phyloP scores from a whole-genome alignment of 2,113 vertebrate species.

The Forbesichthys papilliferus region DNA sequence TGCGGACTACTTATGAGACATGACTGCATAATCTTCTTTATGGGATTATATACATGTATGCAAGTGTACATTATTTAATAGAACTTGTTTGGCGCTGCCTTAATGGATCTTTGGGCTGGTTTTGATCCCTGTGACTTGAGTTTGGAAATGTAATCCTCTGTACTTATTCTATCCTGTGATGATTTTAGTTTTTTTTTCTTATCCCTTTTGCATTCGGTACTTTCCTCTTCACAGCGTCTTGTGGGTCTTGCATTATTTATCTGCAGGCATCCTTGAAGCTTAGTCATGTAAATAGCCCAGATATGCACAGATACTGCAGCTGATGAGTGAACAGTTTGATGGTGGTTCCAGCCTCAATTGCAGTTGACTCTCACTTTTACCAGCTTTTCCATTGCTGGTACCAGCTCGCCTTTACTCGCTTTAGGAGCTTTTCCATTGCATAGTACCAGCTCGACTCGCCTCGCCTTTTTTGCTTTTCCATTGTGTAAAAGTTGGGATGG shows the following conservation, averaged over 20 bases:
- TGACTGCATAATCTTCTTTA: slow-evolving; percentile 12
- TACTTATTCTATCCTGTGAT: not conserved
- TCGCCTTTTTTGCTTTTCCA: too few relatives aligned
- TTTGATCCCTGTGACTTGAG: not conserved
- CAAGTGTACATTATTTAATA: slow-evolving; percentile 13
- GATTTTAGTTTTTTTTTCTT: not conserved
- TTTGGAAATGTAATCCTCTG: not conserved
- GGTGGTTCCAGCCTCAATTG: not conserved
- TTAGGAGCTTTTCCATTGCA: too few relatives aligned
- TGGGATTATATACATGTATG: slow-evolving; percentile 4
- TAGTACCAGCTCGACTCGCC: too few relatives aligned
- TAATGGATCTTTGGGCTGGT: slow-evolving; percentile 1
- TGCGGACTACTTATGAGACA: not conserved
- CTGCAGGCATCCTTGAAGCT: not conserved
- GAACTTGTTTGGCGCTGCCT: slow-evolving; percentile 7
- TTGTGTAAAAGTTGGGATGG: too few relatives aligned
- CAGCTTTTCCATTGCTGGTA: too few relatives aligned
- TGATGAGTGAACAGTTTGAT: not conserved
- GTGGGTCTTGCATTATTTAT: not conserved
- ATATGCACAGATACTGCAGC: not conserved
- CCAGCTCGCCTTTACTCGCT: too few relatives aligned
- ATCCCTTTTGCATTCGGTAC: too few relatives aligned
- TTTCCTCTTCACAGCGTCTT: not conserved
- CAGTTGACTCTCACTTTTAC: not conserved
- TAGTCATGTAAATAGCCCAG: not conserved